Conservation (phyloP, 1,140 invertebrate species). For the Scylla paramamosain region DNA sequence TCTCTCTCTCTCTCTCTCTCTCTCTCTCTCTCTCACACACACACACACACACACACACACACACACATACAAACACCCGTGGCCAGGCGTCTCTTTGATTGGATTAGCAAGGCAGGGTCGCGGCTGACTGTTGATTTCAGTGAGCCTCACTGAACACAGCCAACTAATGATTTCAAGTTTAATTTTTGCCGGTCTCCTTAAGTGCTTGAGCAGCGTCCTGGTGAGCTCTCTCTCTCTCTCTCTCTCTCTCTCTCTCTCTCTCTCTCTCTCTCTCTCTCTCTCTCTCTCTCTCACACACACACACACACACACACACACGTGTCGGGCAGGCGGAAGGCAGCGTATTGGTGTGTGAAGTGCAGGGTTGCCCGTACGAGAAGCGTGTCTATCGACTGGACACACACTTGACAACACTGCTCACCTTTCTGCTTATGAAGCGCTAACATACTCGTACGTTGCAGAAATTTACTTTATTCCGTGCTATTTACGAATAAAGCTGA, state of each 20-base stretch:
- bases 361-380: not conserved
- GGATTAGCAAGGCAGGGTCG: too few relatives aligned
- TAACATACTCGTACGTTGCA: not conserved
- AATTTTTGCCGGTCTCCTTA: too few relatives aligned
- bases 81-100: too few relatives aligned
- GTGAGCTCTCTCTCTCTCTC: not conserved
- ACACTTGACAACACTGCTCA: conserved; percentile 1
- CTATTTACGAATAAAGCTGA: conserved; percentile 4
- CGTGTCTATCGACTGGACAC: conserved; percentile 7
- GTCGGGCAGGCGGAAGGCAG: not conserved
- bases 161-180: too few relatives aligned
- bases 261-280: not conserved
- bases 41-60: too few relatives aligned
- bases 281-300: not conserved
- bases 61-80: too few relatives aligned
- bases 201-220: not conserved
- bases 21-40: too few relatives aligned
- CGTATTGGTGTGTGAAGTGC: not conserved
- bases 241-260: not conserved
- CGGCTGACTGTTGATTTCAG: too few relatives aligned
- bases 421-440: not conserved
- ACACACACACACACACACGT: conserved; percentile 40
- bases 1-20: too few relatives aligned
- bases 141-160: too few relatives aligned
- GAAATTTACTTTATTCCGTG: not conserved